These are phyloP conservation scores for Nipponia nippon DNA, from an alignment of 2,113 vertebrate genomes.

Conservation along the genomic window DNA sequence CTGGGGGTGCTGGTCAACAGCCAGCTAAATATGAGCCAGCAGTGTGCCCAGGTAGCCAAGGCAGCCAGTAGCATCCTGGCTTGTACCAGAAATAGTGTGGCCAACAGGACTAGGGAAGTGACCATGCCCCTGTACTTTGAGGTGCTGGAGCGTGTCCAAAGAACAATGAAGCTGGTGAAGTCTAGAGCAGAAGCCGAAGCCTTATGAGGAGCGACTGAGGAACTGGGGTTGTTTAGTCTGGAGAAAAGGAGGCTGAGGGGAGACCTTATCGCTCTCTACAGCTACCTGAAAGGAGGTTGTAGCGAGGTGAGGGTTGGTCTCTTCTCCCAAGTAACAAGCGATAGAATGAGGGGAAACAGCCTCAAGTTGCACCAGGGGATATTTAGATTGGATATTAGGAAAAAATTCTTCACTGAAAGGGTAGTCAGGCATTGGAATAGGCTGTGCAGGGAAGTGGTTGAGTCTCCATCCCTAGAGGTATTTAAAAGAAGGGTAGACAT, in stretches of 20 bases:
- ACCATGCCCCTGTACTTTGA: not conserved
- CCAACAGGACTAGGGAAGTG: not conserved
- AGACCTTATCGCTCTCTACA: not conserved
- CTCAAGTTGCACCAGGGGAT: not conserved
- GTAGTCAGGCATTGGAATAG: not conserved
- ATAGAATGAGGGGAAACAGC: not conserved
- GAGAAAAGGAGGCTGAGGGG: not conserved
- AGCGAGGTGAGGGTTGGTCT: accelerated
- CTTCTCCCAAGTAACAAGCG: not conserved
- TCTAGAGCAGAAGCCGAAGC: not conserved
- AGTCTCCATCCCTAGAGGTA: not conserved
- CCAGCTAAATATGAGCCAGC: not conserved
- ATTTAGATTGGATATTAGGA: not conserved
- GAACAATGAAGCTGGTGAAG: not conserved
- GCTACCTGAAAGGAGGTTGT: not conserved
- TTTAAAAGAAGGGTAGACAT: not conserved
- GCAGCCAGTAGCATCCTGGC: not conserved
- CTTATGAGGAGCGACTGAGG: not conserved
- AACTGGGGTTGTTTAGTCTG: not conserved
- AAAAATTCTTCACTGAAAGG: not conserved
- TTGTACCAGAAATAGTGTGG: not conserved
- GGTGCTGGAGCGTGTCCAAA: not conserved
- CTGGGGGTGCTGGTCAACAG: not conserved
- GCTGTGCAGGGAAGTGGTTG: not conserved
- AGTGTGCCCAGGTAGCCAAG: not conserved